Evolutionary conservation across 2,797 vertebrate species (phyloP).

Genomic region (Semotilus atromaculatus): DNA sequence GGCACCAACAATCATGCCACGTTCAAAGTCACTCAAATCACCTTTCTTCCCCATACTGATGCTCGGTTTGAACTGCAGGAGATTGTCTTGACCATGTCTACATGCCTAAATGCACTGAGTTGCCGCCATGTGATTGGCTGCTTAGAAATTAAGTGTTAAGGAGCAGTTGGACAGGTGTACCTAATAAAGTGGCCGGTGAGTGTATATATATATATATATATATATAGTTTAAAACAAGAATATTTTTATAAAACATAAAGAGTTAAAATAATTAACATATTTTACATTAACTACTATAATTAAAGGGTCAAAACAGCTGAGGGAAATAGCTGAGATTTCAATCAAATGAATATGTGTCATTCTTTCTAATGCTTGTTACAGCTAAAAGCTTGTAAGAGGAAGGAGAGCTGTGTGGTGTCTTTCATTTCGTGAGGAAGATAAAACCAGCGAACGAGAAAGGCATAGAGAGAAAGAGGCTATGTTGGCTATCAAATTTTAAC

Average conservation of each 20-base stretch:
- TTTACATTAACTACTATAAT: background rate
- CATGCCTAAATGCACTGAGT: too few relatives aligned
- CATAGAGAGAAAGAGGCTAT: conserved; percentile 32
- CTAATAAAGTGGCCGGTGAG: too few relatives aligned
- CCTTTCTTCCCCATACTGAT: too few relatives aligned
- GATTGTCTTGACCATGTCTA: too few relatives aligned
- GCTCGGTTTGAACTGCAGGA: too few relatives aligned
- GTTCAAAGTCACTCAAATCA: too few relatives aligned
- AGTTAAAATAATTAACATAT: background rate
- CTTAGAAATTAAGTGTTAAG: too few relatives aligned
- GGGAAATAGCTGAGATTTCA: background rate
- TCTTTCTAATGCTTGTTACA: background rate
- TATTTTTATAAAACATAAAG: background rate
- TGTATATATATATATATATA: too few relatives aligned
- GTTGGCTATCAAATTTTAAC: conserved; percentile 73
- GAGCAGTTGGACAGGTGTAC: too few relatives aligned
- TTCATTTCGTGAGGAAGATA: background rate
- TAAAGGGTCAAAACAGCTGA: background rate
- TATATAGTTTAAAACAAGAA: too few relatives aligned
- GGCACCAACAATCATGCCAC: too few relatives aligned
- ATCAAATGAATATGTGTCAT: background rate
- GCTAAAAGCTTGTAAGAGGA: background rate
- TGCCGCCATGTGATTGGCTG: too few relatives aligned
- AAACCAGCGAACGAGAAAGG: background rate
- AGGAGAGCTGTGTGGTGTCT: background rate